Evolutionary conservation across 2,113 vertebrate species (phyloP).

Genomic region (Corvus moneduloides): DNA sequence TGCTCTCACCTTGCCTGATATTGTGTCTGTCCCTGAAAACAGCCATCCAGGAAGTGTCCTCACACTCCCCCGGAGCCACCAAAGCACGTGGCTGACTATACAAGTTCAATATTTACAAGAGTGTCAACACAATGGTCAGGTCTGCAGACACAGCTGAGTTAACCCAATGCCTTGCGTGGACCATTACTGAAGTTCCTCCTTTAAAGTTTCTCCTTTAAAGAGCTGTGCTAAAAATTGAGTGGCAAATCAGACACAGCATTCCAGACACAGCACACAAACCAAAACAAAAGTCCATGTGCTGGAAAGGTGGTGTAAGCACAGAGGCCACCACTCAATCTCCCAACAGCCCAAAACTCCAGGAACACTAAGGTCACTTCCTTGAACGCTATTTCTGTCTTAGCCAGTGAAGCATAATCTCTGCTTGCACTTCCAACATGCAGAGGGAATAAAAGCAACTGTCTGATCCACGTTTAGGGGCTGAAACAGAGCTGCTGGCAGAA

Average conservation of each 20-base stretch:
- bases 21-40: constrained; percentile 22
- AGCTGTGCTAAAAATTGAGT: not conserved
- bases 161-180: not conserved
- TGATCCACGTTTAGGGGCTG: not conserved
- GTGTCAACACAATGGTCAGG: not conserved
- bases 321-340: rapidly evolving
- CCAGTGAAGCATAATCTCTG: not conserved
- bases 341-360: not conserved
- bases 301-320: not conserved
- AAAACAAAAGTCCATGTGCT: not conserved
- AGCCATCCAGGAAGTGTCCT: not conserved
- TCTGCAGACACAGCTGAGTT: not conserved
- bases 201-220: not conserved
- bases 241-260: not conserved
- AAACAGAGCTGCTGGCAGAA: not conserved
- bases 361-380: not conserved
- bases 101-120: not conserved
- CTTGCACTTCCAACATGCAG: not conserved
- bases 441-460: not conserved
- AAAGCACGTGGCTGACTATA: not conserved
- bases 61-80: not conserved
- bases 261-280: not conserved
- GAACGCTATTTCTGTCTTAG: not conserved
- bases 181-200: not conserved
- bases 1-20: not conserved